Evolutionary conservation across 1,140 invertebrate species (phyloP), one percentile per base, ranked within the genome.

Genomic region (Halyomorpha halys): DNA sequence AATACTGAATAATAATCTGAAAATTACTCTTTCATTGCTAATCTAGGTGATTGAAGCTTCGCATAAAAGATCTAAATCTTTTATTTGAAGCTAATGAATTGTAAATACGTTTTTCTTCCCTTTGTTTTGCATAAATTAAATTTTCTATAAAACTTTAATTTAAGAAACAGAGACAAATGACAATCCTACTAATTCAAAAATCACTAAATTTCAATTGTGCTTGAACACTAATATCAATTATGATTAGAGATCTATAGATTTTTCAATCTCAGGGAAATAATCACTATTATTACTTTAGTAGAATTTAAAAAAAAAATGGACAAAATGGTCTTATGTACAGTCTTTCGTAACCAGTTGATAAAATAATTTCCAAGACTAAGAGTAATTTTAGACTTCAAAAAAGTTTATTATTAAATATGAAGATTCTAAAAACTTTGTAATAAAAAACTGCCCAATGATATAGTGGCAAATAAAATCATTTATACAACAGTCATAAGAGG

Each of bases 301-400:
- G 2, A 18, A 18, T n/a, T 30, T 13, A 18, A 14, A 49, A 18
- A 14, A 49, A 49, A 6, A 3, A 11, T 19, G n/a, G n/a, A 21
- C 21, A 49, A 49, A 11, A 19, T 19, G n/a, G 21, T 49, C 6
- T 49, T 21, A 49, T 49, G 2, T 49, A 49, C 16, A 49, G 47
- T 49, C 47, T 49, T 49, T 49, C 6, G 2, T 2, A 49, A 49
- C 19, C 9, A 23, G 27, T 23, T 25, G 9, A 23, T n/a, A 56
- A 23, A 56, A 56, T 56, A 25, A 21, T 23, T 3, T 15, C 8
- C 3, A 56, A 11, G 19, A 25, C 53, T 56, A 56, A 56, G 53
- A 56, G 53, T 56, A 56, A 56, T 56, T 56, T 56, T 56, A 23
- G 53, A 56, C 21, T 56, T 56, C 23, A 23, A 23, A 56, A 23